A percentile compares a stretch with the other conserved stretches of the same genome.
Evolutionary conservation across 1,140 invertebrate species (phyloP).

Genomic region (Ctenoplectra terminalis): DNA sequence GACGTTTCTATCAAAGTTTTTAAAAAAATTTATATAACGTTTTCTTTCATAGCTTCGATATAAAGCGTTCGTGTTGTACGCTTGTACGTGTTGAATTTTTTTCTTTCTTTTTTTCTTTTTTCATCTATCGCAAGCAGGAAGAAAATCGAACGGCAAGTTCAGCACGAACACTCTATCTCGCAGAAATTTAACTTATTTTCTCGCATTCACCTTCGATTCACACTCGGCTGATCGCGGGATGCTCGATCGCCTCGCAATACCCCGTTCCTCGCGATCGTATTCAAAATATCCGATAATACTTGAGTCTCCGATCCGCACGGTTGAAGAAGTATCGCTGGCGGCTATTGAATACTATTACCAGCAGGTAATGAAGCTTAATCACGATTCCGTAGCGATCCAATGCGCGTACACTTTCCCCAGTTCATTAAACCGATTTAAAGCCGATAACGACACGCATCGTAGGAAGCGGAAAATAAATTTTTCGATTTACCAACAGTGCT

Average conservation of each 20-base stretch:
- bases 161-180: neutral
- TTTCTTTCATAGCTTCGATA: neutral
- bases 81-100: neutral
- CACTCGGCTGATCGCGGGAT: neutral
- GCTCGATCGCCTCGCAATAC: slow-evolving; percentile 10
- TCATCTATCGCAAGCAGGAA: neutral
- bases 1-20: neutral
- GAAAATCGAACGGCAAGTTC: neutral
- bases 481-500: neutral
- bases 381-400: neutral
- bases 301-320: neutral
- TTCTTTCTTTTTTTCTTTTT: neutral
- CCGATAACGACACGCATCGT: slow-evolving; percentile 1
- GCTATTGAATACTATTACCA: slow-evolving; percentile 26
- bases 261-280: neutral
- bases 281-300: slow-evolving; percentile 26
- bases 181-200: slow-evolving; percentile 25
- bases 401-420: neutral
- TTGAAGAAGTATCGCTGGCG: neutral
- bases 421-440: slow-evolving; percentile 16
- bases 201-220: slow-evolving; percentile 19
- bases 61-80: no score
- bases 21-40: neutral
- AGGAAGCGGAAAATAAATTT: neutral
- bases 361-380: neutral